Evolutionary conservation across 2,797 vertebrate genomes (phyloP).

Genomic region (Melanotaenia nigrans): DNA sequence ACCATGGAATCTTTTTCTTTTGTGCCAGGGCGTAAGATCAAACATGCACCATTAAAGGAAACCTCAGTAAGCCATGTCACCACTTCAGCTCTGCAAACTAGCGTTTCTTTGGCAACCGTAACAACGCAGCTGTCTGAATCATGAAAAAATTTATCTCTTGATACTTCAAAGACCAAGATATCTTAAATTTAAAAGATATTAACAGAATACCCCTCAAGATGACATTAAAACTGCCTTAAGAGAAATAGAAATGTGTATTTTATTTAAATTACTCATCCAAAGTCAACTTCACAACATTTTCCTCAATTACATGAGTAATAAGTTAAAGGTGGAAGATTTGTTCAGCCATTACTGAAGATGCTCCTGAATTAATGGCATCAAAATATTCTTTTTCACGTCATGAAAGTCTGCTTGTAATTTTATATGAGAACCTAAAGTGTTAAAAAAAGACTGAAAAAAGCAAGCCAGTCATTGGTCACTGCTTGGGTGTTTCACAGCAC

Average conservation of each 20-base stretch:
- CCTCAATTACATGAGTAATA: background rate
- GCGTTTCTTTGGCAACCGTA: slow-evolving; percentile 34
- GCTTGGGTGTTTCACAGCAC: too few relatives aligned
- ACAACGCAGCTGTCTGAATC: slow-evolving; percentile 46
- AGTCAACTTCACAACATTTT: background rate
- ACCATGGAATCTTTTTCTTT: slow-evolving; percentile 63
- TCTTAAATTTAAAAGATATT: slow-evolving; percentile 3
- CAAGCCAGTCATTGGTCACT: too few relatives aligned
- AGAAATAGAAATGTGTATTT: background rate
- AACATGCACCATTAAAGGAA: slow-evolving; percentile 60
- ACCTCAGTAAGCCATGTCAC: slow-evolving; percentile 38
- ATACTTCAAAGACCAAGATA: slow-evolving; percentile 12
- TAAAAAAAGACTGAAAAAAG: too few relatives aligned
- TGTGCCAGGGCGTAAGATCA: slow-evolving; percentile 65
- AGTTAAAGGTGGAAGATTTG: background rate
- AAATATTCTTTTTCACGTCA: too few relatives aligned
- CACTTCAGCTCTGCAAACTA: slow-evolving; percentile 50
- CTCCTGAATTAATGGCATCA: background rate
- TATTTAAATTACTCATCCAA: slow-evolving; percentile 5
- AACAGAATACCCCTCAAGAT: background rate
- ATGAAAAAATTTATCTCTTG: slow-evolving; percentile 32
- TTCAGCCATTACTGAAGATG: background rate
- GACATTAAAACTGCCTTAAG: background rate
- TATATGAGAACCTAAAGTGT: too few relatives aligned
- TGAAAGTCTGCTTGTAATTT: too few relatives aligned